Evolutionary conservation across 2,888 invertebrate genomes (phyloP).

Genomic region (Phasia obesa): DNA sequence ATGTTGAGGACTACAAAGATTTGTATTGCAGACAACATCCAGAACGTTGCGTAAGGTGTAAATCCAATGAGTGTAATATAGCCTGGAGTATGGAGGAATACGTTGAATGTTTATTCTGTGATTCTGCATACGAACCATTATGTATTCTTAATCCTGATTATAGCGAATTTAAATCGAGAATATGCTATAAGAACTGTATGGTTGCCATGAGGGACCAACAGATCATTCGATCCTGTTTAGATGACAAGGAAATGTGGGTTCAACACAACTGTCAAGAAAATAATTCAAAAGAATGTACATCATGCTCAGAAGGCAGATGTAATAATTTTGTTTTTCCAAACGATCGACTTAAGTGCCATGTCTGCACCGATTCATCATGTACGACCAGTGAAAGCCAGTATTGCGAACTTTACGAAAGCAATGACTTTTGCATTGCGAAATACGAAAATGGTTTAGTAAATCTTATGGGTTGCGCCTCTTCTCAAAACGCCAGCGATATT

Average conservation of each 20-base stretch:
- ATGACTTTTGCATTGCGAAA: slow-evolving; percentile 79
- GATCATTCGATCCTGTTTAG: slow-evolving; percentile 78
- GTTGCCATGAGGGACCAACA: slow-evolving; percentile 74
- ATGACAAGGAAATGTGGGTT: slow-evolving; percentile 77
- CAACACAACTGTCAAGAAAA: slow-evolving; percentile 74
- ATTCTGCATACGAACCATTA: slow-evolving; percentile 72
- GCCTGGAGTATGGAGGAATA: slow-evolving; percentile 75
- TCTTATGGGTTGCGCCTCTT: slow-evolving; percentile 76
- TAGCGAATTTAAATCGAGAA: slow-evolving; percentile 71
- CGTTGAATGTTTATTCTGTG: slow-evolving; percentile 76
- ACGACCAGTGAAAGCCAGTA: slow-evolving; percentile 65
- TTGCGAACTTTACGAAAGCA: slow-evolving; percentile 73
- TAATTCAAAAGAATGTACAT: slow-evolving; percentile 73
- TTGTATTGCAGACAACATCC: slow-evolving; percentile 76
- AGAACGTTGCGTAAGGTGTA: slow-evolving; percentile 76
- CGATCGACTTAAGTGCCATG: slow-evolving; percentile 77
- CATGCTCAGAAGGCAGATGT: slow-evolving; percentile 73
- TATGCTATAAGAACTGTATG: slow-evolving; percentile 78
- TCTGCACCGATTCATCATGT: slow-evolving; percentile 75
- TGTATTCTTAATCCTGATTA: slow-evolving; percentile 74
- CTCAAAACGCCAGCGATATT: slow-evolving; percentile 74
- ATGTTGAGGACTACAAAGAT: slow-evolving; percentile 79
- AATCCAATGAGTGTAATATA: slow-evolving; percentile 80
- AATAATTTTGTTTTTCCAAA: slow-evolving; percentile 77
- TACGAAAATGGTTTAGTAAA: slow-evolving; percentile 74